phyloP scores from a whole-genome alignment of 2,888 invertebrate species.

The Coremacera marginata region DNA sequence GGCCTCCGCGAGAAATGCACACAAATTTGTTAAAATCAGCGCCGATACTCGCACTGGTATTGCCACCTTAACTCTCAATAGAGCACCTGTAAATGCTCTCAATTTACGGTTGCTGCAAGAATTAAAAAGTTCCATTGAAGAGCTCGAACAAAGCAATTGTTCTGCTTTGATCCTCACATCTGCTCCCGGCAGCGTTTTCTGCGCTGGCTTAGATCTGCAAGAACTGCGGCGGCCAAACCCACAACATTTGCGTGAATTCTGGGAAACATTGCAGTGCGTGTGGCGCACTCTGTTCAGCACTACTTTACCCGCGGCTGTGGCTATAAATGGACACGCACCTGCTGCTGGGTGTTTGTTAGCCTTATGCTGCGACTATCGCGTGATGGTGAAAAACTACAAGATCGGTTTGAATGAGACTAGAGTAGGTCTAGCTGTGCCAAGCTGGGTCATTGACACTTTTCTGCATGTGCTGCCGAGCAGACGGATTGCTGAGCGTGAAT shows the following conservation, averaged over 20 bases:
- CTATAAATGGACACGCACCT: conserved; percentile 68
- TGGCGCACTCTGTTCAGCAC: conserved; percentile 27
- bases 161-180: conserved; percentile 39
- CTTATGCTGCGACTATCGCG: conserved; percentile 83
- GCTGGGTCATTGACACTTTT: conserved; percentile 31
- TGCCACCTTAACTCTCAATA: conserved; percentile 36
- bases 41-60: conserved; percentile 22
- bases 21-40: conserved; percentile 29
- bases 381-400: conserved; percentile 37
- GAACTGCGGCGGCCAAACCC: conserved; percentile 22
- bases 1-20: not conserved
- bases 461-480: conserved; percentile 57
- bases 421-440: conserved; percentile 30
- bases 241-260: conserved; percentile 9
- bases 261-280: conserved; percentile 34
- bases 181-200: conserved; percentile 25
- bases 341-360: conserved; percentile 85
- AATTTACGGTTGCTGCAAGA: conserved; percentile 18
- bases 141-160: conserved; percentile 23
- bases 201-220: conserved; percentile 38
- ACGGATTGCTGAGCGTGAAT: conserved; percentile 70
- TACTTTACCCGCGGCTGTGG: conserved; percentile 25
- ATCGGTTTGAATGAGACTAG: conserved; percentile 38
- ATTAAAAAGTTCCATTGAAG: conserved; percentile 17
- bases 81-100: conserved; percentile 39